Conservation (phyloP, 2,888 invertebrate genomes). For the Gonocerus acuteangulatus region DNA sequence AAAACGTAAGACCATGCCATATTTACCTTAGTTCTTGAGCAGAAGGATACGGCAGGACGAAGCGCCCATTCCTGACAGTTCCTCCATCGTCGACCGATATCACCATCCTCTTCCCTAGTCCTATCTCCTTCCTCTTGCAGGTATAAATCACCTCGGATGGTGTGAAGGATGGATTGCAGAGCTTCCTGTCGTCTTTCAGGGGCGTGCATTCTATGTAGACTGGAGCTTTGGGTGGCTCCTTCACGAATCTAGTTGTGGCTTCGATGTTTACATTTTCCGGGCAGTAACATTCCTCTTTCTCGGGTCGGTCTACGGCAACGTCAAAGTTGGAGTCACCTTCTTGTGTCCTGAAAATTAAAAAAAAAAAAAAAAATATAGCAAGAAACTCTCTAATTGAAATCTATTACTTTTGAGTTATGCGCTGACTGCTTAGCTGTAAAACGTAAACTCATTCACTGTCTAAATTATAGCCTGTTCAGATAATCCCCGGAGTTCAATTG, state of each 20-base stretch:
- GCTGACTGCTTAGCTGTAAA: no score
- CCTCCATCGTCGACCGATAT: constrained; percentile 2
- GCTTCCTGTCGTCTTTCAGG: neutral
- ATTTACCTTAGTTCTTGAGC: no score
- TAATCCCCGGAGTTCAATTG: no score
- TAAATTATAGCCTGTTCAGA: no score
- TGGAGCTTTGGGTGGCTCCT: neutral
- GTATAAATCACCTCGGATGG: neutral
- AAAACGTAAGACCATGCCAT: no score
- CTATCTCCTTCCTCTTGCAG: neutral
- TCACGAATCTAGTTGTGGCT: neutral
- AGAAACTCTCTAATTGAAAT: no score
- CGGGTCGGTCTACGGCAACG: constrained; percentile 1
- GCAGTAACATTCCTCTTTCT: neutral
- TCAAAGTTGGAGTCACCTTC: constrained; percentile 10
- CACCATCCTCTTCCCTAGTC: neutral
- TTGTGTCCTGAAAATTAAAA: constrained; percentile 3
- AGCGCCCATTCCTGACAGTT: neutral
- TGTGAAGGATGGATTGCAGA: neutral
- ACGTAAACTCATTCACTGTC: no score
- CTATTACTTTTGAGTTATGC: no score
- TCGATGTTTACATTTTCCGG: neutral
- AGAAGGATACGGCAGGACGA: neutral
- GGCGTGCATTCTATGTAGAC: constrained; percentile 9
- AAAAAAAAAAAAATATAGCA: neutral